These are phyloP conservation scores for Lasioglossum lativentre DNA, from an alignment of 2,888 invertebrate species.

Conservation along the genomic window DNA sequence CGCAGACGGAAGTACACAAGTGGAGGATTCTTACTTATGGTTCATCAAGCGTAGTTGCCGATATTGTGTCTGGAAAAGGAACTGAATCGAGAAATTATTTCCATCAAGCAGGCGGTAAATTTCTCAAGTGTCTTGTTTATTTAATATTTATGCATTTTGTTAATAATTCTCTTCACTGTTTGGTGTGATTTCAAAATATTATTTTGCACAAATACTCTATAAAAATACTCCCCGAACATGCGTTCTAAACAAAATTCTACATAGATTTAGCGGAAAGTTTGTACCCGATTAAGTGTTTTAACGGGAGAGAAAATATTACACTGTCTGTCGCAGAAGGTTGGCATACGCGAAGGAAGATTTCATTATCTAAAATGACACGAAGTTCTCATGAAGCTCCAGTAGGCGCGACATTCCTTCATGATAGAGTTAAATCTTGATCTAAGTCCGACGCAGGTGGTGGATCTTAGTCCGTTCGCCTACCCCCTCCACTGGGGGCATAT, in stretches of 20 bases:
- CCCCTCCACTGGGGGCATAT: too few relatives aligned
- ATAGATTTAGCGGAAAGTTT: background rate
- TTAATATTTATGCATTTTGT: background rate
- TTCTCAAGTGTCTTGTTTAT: background rate
- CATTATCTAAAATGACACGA: slow-evolving; percentile 50
- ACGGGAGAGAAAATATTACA: background rate
- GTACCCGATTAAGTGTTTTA: background rate
- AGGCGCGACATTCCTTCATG: background rate
- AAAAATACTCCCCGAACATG: background rate
- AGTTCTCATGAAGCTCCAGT: background rate
- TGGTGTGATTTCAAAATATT: too few relatives aligned
- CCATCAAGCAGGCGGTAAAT: background rate
- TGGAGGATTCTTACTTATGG: background rate
- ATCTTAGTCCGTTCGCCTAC: too few relatives aligned
- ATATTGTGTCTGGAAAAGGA: background rate
- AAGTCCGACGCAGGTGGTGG: too few relatives aligned
- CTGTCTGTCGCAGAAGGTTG: slow-evolving; percentile 44
- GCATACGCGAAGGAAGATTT: slow-evolving; percentile 54
- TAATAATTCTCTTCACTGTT: background rate
- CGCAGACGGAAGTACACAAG: background rate
- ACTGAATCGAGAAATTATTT: background rate
- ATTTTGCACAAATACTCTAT: too few relatives aligned
- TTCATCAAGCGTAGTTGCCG: background rate
- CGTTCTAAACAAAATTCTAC: background rate
- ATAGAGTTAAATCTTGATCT: too few relatives aligned